Evolutionary conservation across 2,797 vertebrate genomes (phyloP).

Genomic region (Ataeniobius toweri): DNA sequence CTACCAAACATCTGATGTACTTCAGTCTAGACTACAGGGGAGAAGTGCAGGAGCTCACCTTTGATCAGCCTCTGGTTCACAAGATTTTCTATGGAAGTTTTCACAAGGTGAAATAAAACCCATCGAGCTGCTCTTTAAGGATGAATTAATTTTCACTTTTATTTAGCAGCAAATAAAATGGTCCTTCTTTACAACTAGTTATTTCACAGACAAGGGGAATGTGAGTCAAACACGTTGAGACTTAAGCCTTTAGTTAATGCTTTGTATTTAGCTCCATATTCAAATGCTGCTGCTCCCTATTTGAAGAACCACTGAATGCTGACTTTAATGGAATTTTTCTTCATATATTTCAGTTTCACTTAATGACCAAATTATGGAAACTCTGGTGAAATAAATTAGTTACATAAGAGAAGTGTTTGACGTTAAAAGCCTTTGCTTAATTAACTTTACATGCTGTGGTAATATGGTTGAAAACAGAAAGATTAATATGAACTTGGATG

Average conservation of each 20-base stretch:
- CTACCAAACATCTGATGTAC: slow-evolving; percentile 87
- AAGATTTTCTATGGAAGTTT: slow-evolving; percentile 94
- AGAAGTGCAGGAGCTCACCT: slow-evolving; percentile 88
- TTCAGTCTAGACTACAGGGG: slow-evolving; percentile 91
- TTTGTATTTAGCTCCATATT: background rate
- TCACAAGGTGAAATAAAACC: slow-evolving; percentile 86
- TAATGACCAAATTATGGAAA: background rate
- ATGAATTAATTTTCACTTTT: background rate
- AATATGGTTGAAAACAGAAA: background rate
- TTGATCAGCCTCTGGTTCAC: slow-evolving; percentile 88
- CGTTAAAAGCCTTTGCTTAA: no score
- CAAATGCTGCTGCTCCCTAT: background rate
- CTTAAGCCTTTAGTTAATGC: background rate
- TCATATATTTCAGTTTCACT: background rate
- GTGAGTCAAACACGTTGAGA: background rate
- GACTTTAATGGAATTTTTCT: background rate
- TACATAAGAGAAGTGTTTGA: no score
- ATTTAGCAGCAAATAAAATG: background rate
- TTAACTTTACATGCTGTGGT: background rate
- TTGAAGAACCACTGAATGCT: background rate
- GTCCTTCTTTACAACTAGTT: background rate
- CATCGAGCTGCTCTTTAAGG: background rate
- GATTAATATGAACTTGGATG: background rate
- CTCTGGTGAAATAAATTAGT: no score
- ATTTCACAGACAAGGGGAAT: background rate